These are phyloP conservation scores for Euura saliciscinereae DNA, from an alignment of 1,140 invertebrate genomes.

Conservation along the genomic window DNA sequence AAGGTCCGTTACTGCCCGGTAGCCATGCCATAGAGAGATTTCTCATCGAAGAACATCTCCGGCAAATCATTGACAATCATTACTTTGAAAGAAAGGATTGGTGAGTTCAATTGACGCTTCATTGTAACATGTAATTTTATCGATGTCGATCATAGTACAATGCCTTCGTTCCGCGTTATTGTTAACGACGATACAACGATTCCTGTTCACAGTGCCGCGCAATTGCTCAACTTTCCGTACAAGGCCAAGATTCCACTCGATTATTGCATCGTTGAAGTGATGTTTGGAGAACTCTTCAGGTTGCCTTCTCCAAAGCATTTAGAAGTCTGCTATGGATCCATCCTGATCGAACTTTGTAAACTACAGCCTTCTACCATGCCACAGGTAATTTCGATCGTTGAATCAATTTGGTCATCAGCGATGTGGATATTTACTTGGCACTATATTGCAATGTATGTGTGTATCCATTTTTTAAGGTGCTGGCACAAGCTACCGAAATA, in stretches of 20 bases:
- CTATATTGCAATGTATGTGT: slow-evolving; percentile 3
- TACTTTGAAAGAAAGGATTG: slow-evolving; percentile 93
- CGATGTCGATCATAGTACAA: neutral
- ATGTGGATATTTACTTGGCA: slow-evolving; percentile 7
- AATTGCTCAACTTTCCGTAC: slow-evolving; percentile 90
- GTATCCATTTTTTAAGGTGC: slow-evolving; percentile 55
- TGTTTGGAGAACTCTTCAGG: slow-evolving; percentile 93
- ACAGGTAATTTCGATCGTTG: slow-evolving; percentile 66
- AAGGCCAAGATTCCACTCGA: slow-evolving; percentile 95
- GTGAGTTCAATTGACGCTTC: slow-evolving; percentile 52
- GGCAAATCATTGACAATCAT: slow-evolving; percentile 91
- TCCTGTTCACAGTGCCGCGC: slow-evolving; percentile 72
- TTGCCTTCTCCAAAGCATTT: slow-evolving; percentile 87
- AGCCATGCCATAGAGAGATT: slow-evolving; percentile 97
- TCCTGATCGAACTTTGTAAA: slow-evolving; percentile 97
- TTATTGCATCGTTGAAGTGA: slow-evolving; percentile 97
- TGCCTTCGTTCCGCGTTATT: slow-evolving; percentile 12
- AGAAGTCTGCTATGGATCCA: slow-evolving; percentile 94
- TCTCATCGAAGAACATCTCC: slow-evolving; percentile 96
- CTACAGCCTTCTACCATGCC: slow-evolving; percentile 96
- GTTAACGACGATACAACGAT: slow-evolving; percentile 18
- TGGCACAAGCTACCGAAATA: slow-evolving; percentile 97
- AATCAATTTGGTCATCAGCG: neutral
- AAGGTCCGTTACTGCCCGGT: slow-evolving; percentile 84
- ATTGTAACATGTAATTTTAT: too few relatives aligned